Conservation (phyloP, 2,888 invertebrate genomes). For the Myopa testacea region DNA sequence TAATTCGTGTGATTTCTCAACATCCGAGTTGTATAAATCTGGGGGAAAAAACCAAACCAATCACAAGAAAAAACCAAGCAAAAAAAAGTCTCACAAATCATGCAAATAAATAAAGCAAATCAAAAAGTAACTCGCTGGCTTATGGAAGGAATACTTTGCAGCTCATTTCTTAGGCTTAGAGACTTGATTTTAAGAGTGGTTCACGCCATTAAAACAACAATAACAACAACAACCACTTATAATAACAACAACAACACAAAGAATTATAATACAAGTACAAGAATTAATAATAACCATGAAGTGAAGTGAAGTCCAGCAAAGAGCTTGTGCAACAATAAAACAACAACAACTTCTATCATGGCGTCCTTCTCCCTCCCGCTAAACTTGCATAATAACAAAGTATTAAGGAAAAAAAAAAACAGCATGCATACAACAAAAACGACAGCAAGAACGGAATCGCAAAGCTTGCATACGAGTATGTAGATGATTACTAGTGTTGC, state of each 20-base stretch:
- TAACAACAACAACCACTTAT: not conserved
- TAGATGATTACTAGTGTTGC: not conserved
- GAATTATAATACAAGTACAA: not conserved
- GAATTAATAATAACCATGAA: constrained; percentile 29
- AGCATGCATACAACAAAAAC: not conserved
- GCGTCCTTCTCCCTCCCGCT: not conserved
- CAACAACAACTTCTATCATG: not conserved
- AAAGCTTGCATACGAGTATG: not conserved
- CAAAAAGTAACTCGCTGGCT: not conserved
- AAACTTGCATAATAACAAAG: constrained; percentile 3
- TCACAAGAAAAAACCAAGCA: not conserved
- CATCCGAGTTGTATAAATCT: not conserved
- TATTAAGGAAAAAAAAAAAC: not conserved
- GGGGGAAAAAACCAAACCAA: no score
- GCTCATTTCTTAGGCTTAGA: not conserved
- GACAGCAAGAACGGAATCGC: not conserved
- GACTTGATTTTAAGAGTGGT: constrained; percentile 5
- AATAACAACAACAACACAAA: not conserved
- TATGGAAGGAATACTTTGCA: not conserved
- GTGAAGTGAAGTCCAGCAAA: constrained; percentile 19
- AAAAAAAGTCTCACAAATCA: constrained; percentile 14
- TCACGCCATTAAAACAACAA: not conserved
- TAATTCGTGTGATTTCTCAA: not conserved
- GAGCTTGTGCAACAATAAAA: constrained; percentile 3
- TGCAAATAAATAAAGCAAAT: constrained; percentile 8